Conservation (phyloP, 2,888 invertebrate species). For the Tenthredo livida region DNA sequence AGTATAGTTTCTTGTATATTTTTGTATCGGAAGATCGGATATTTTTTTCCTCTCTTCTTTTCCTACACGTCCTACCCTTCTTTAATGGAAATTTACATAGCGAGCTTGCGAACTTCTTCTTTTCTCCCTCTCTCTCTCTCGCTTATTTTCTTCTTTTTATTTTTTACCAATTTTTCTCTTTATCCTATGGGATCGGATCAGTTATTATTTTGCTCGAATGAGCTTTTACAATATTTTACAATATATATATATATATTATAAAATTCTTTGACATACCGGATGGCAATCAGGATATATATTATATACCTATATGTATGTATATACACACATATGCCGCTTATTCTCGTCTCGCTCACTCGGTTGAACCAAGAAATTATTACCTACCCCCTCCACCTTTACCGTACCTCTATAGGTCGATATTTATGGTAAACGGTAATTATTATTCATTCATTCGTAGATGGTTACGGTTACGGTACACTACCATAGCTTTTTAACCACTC, state of each 20-base stretch:
- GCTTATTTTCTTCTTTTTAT: not conserved
- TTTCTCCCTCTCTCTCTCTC: not conserved
- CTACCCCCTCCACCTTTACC: not conserved
- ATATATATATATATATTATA: not conserved
- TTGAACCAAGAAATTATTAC: conserved; percentile 4
- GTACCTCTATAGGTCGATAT: conserved; percentile 3
- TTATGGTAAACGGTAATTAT: not conserved
- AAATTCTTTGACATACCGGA: not conserved
- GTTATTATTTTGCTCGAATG: not conserved
- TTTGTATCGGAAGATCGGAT: conserved; percentile 2
- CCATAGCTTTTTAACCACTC: not conserved
- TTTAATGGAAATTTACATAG: conserved; percentile 1
- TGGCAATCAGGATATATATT: not conserved
- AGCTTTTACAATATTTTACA: too few species aligned
- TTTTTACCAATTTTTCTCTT: not conserved
- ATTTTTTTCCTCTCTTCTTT: not conserved
- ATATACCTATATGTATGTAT: not conserved
- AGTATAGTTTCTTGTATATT: conserved; percentile 4
- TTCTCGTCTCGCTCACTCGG: not conserved
- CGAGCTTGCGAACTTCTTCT: not conserved
- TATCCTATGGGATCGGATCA: not conserved
- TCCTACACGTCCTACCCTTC: not conserved
- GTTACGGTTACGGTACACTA: not conserved
- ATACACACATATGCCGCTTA: not conserved
- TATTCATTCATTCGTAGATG: not conserved